phyloP scores from a whole-genome alignment of 2,797 vertebrate genomes.

The Brotogeris chrysoptera region DNA sequence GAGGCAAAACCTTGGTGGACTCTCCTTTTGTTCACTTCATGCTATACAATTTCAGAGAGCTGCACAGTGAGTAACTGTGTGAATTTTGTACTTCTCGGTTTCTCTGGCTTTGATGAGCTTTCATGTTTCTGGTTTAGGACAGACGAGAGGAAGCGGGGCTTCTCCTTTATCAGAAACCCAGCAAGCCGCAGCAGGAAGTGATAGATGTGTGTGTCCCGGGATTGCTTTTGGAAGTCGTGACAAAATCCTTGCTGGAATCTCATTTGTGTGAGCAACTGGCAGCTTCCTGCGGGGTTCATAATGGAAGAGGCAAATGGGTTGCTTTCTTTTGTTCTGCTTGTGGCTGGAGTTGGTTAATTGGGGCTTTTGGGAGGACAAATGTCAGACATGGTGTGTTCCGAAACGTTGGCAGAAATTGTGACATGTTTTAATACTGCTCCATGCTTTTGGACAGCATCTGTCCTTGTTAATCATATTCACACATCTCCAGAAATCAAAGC shows the following conservation, averaged over 20 bases:
- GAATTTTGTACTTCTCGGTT: not conserved
- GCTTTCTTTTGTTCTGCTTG: not conserved
- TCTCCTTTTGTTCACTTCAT: accelerated
- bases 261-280: not conserved
- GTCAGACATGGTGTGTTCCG: not conserved
- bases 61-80: not conserved
- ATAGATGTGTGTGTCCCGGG: accelerated
- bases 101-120: not conserved
- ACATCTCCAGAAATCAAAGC: not conserved
- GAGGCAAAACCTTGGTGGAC: not conserved
- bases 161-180: not conserved
- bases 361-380: not conserved
- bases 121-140: not conserved
- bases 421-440: not conserved
- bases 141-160: not conserved
- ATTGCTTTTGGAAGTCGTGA: not conserved
- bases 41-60: not conserved
- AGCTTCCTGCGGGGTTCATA: not conserved
- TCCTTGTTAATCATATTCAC: not conserved
- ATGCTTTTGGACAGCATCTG: accelerated
- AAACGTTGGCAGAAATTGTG: not conserved
- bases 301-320: not conserved
- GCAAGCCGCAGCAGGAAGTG: not conserved
- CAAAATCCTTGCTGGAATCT: accelerated
- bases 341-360: not conserved